Conservation (phyloP, 2,888 invertebrate genomes). For the Margaritifera margaritifera region DNA sequence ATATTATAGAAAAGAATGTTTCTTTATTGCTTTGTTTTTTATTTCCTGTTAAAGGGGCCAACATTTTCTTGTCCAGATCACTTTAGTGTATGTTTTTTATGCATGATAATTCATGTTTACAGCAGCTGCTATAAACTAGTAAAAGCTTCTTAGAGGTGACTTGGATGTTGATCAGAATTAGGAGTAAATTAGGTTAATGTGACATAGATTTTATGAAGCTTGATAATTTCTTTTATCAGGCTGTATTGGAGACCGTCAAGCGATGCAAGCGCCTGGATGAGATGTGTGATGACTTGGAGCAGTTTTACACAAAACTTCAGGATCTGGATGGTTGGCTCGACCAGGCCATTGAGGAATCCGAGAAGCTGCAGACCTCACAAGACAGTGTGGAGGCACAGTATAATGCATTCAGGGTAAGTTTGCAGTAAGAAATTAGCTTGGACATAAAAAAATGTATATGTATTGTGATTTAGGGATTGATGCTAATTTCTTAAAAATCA, state of each 20-base stretch:
- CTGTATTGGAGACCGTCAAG: conserved; percentile 53
- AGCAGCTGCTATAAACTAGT: no score
- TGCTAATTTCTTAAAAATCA: no score
- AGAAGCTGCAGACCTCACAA: conserved; percentile 50
- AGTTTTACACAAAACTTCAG: conserved; percentile 82
- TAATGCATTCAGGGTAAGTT: conserved; percentile 52
- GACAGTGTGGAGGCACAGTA: conserved; percentile 53
- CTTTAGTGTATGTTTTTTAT: no score
- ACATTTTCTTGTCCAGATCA: no score
- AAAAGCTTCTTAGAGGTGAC: no score
- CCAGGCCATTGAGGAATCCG: conserved; percentile 57
- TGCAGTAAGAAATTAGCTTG: not conserved
- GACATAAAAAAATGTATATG: not conserved
- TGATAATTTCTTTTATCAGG: conserved; percentile 36
- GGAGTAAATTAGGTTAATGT: no score
- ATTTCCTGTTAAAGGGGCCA: no score
- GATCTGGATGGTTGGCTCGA: conserved; percentile 67
- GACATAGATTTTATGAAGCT: no score
- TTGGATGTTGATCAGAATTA: no score
- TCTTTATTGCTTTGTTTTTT: no score
- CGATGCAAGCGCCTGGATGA: conserved; percentile 77
- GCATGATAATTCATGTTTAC: no score
- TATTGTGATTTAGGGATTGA: not conserved
- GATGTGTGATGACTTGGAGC: conserved; percentile 84
- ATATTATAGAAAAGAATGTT: no score